Percentiles rank a stretch among this genome's conserved stretches.
phyloP scores from a whole-genome alignment of 2,888 invertebrate genomes.

The Eupeodes latifasciatus region DNA sequence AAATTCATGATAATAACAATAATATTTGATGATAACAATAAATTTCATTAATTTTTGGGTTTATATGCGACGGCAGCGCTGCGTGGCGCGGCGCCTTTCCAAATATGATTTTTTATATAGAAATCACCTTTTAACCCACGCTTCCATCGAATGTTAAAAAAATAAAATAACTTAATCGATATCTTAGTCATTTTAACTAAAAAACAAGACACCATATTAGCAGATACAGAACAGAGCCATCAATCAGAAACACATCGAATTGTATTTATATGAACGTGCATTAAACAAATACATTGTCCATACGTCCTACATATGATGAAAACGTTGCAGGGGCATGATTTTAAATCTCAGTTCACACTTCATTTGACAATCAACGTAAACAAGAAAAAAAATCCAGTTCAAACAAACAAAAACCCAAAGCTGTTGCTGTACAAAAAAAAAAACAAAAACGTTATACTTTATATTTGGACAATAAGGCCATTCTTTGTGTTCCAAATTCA shows the following conservation, averaged over 20 bases:
- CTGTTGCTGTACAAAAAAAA: slow-evolving; percentile 7
- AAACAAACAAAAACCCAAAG: slow-evolving; percentile 25
- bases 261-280: background rate
- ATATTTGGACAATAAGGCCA: slow-evolving; percentile 69
- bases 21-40: background rate
- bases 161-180: slow-evolving; percentile 12
- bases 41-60: background rate
- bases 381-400: slow-evolving; percentile 14
- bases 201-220: slow-evolving; percentile 28
- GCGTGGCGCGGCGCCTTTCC: background rate
- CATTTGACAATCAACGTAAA: slow-evolving; percentile 62
- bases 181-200: slow-evolving; percentile 33
- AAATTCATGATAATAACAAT: background rate
- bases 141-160: slow-evolving; percentile 9
- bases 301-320: slow-evolving; percentile 24
- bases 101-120: background rate
- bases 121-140: slow-evolving; percentile 33
- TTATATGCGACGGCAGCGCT: too few species aligned
- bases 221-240: background rate
- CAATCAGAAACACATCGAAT: slow-evolving; percentile 4
- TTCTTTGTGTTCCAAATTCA: slow-evolving; percentile 54
- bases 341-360: slow-evolving; percentile 64
- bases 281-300: too few species aligned
- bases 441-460: slow-evolving; percentile 12
- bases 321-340: slow-evolving; percentile 27